These are phyloP conservation scores for Bovichtus variegatus DNA, from an alignment of 2,797 vertebrate species.

Conservation along the genomic window DNA sequence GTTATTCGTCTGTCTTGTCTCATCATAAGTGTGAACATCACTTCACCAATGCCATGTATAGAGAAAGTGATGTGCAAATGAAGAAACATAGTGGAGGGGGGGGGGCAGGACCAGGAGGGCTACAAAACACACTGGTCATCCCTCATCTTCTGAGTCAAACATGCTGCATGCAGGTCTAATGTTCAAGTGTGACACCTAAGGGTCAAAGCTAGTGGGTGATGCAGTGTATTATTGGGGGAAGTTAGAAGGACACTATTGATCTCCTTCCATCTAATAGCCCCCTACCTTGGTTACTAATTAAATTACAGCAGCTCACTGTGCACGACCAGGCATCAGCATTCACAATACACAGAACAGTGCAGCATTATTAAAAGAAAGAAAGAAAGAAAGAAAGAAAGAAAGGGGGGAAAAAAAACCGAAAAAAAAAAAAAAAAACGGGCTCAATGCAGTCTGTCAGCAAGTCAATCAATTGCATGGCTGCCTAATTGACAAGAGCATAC, in stretches of 20 bases:
- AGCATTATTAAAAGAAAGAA: constrained; percentile 55
- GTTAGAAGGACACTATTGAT: constrained; percentile 23
- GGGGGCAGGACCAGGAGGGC: not conserved
- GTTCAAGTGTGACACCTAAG: constrained; percentile 1
- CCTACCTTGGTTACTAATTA: constrained; percentile 64
- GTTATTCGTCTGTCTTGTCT: not conserved
- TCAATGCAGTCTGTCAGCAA: constrained; percentile 62
- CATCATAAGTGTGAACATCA: not conserved
- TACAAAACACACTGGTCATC: constrained; percentile 24
- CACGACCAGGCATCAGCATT: constrained; percentile 42
- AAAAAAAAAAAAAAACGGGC: constrained; percentile 12
- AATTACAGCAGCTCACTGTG: constrained; percentile 67
- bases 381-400: no score
- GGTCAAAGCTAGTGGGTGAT: constrained; percentile 20
- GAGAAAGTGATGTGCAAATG: not conserved
- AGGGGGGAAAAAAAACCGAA: no score
- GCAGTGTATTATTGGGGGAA: constrained; percentile 4
- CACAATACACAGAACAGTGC: constrained; percentile 46
- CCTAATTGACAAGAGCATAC: constrained; percentile 48
- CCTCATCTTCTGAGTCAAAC: not conserved
- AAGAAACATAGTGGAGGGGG: no score
- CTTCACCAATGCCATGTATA: not conserved
- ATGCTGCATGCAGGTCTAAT: not conserved
- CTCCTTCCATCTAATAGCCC: constrained; percentile 23
- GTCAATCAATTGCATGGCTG: constrained; percentile 54